Base-by-base conservation (phyloP, 2,797 vertebrate genomes). In the Gallinago solitaria region DNA sequence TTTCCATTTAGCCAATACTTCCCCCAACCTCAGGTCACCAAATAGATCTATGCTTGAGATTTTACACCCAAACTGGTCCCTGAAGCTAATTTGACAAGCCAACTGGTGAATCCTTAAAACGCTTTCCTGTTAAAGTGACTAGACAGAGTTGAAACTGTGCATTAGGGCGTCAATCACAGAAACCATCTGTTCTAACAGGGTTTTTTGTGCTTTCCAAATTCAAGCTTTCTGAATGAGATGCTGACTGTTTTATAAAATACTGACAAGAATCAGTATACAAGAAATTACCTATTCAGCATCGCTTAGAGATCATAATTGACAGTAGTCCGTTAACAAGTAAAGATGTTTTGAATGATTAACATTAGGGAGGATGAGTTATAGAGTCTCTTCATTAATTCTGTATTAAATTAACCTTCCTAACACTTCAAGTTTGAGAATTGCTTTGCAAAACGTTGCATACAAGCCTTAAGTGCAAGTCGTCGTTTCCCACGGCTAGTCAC, bases 131-230 rank as follows among this genome's bases (percentile, higher is more conserved):
- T 97, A 92, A 97, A 97, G 90, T 80, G 89, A 96, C 89, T 95
- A 87, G 89, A 87, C 80, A 93, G 87, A 97, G 93, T 70, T 95
- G 94, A 95, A 96, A 92, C 95, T 92, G 83, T 90, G 41, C 81
- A 94, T 95, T 97, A 96, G 54, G 79, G 73, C 67, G 64, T 96
- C 94, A 94, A 96, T 96, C 79, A 96, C 93, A 91, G 70, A 97
- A 95, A 86, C 85, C 87, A 96, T 97, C 92, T 97, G 80, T 88
- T 97, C 91, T 71, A 94, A 86, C 74, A 97, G 84, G 81, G 91
- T 5, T 95, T 94, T 96, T 89, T 96, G 59, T 87, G 76, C 89
- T 96, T 94, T 90, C 47, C 30, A 70, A 92, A 69, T 91, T 95
- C 78, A 51, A 87, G 90, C 37, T 91, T 96, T 92, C 71, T 86